Evolutionary conservation across 2,113 vertebrate species (phyloP).

Genomic region (Xyrauchen texanus): DNA sequence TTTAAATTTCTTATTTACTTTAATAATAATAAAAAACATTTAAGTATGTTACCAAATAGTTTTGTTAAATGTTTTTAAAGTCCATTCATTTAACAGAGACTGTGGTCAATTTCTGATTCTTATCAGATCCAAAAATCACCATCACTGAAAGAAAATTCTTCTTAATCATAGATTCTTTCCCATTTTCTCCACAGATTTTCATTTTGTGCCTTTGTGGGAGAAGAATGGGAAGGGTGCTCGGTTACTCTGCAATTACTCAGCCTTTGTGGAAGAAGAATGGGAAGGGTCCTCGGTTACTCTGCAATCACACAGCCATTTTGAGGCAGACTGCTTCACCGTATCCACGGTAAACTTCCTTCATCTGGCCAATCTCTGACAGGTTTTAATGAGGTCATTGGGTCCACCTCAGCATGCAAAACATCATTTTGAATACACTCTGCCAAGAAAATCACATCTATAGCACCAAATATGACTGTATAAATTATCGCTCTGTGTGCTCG

Average conservation of each 20-base stretch:
- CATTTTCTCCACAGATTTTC: constrained; percentile 30
- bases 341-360: constrained; percentile 44
- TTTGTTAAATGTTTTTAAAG: too few species aligned
- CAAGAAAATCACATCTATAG: constrained; percentile 41
- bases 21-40: too few species aligned
- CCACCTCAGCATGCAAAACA: constrained; percentile 48
- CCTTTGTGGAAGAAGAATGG: constrained; percentile 25
- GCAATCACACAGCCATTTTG: constrained; percentile 30
- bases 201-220: constrained; percentile 5
- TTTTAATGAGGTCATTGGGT: constrained; percentile 56
- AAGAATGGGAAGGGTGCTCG: too few species aligned
- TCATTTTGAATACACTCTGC: constrained; percentile 38
- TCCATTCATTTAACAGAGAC: too few species aligned
- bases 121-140: background rate
- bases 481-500: constrained; percentile 35
- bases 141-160: constrained; percentile 8
- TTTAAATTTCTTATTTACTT: too few species aligned
- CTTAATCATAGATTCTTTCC: background rate
- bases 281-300: background rate
- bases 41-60: too few species aligned
- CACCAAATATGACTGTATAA: constrained; percentile 19
- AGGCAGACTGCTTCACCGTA: constrained; percentile 32
- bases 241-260: too few species aligned
- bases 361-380: constrained; percentile 43
- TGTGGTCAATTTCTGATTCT: background rate